Evolutionary conservation across 2,797 vertebrate species (phyloP), one percentile per base, ranked within the genome.

Genomic region (Acomys russatus): DNA sequence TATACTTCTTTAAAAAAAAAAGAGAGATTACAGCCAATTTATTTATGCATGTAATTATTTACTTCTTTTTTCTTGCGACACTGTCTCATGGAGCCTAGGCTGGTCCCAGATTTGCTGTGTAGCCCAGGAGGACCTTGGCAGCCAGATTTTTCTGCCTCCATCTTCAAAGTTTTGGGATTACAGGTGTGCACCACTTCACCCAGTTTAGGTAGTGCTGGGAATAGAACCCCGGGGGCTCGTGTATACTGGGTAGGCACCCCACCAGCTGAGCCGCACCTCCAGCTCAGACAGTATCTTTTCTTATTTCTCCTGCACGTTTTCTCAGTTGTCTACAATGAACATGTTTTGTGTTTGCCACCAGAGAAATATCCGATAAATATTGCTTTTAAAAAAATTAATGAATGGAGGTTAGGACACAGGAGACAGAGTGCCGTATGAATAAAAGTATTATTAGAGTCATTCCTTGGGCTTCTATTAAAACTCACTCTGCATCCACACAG

Each of bases 371-470:
- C 64, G 83, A 87, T 92, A 88, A 85, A 87, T 22, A 63, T 66
- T 49, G 76, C 92, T 79, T 85, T 38, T 38, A 93, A 96, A 93
- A 96, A 73, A 87, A 49, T 61, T 82, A 92, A 96, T 33, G 82
- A 80, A 88, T 93, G 91, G 88, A 80, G 54, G 78, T 54, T 38
- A 56, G 79, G 94, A 44, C 30, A 79, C 94, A 86, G 77, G 95
- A 96, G 77, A 92, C 61, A n/a, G 66, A 96, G 85, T n/a, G 66
- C 61, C 74, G 56, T 44, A 83, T 90, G 96, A 96, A 95, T 94
- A 82, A 79, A 84, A 96, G 93, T 63, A 88, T 88, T 92, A 92
- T 91, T 94, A 96, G 90, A 96, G 88, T 33, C 2, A 0, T 56
- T 97, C 79, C 83, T 95, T 25, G 3, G 35, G 51, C 78, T 38